Conservation (phyloP, 2,113 vertebrate genomes). For the Ptyas mucosa region DNA sequence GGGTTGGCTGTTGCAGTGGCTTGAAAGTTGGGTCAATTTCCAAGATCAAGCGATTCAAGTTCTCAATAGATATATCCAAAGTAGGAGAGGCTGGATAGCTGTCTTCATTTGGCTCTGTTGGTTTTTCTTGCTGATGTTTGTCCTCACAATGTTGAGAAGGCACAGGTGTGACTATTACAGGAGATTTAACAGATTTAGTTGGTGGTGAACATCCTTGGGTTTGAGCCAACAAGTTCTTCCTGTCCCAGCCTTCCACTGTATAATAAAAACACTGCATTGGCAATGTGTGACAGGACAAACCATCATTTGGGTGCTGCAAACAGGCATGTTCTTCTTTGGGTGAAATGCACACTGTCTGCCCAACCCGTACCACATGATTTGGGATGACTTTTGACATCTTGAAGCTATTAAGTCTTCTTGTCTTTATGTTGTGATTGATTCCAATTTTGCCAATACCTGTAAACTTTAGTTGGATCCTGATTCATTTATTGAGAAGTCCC, state of each 20-base stretch:
- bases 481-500: not conserved
- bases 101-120: not conserved
- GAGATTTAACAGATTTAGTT: fast-evolving
- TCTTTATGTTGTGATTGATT: not conserved
- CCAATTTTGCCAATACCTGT: conserved; percentile 12
- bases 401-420: conserved; percentile 27
- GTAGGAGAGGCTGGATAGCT: conserved; percentile 44
- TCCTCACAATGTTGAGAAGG: not conserved
- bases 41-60: conserved; percentile 79
- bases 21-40: conserved; percentile 83
- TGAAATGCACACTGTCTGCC: conserved; percentile 72
- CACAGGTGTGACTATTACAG: not conserved
- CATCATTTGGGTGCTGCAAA: not conserved
- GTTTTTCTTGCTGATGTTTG: not conserved
- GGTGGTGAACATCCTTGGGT: not conserved
- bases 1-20: conserved; percentile 20
- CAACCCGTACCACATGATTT: conserved; percentile 74
- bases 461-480: conserved; percentile 15
- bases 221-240: fast-evolving
- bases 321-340: conserved; percentile 31
- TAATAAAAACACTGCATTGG: conserved; percentile 36
- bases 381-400: conserved; percentile 73
- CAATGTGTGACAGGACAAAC: conserved; percentile 28
- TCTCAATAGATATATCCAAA: conserved; percentile 74
- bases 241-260: conserved; percentile 40